These are phyloP conservation scores for Zoanthus gigantus DNA, from an alignment of 92 coral and sea anemone genomes.

Conservation along the genomic window DNA sequence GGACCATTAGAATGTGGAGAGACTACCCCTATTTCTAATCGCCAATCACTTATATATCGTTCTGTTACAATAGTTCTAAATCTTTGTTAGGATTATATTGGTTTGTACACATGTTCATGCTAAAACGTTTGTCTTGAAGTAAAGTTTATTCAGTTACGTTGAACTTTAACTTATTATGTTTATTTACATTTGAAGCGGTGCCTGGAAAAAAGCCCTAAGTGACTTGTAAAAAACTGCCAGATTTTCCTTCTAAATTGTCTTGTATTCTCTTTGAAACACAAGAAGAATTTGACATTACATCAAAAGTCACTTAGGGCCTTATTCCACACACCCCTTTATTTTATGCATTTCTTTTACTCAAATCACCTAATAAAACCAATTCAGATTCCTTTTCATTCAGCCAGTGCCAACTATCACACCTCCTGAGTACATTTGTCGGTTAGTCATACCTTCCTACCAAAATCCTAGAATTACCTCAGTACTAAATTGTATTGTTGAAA, in stretches of 20 bases:
- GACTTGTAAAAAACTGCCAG: conserved; percentile 26
- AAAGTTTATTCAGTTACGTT: conserved; percentile 57
- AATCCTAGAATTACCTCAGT: conserved; percentile 39
- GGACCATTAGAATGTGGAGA: conserved; percentile 19
- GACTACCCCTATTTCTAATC: conserved; percentile 29
- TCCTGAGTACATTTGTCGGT: conserved; percentile 42
- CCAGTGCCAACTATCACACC: conserved; percentile 53
- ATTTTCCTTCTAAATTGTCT: conserved; percentile 27
- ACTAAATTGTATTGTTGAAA: conserved; percentile 46
- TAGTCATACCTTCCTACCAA: conserved; percentile 50
- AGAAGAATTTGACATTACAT: conserved; percentile 24
- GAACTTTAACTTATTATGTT: conserved; percentile 51
- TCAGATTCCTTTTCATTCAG: conserved; percentile 54
- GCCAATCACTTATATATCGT: conserved; percentile 37
- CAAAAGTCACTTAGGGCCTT: conserved; percentile 35
- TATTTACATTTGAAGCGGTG: conserved; percentile 26
- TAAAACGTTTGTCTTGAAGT: conserved; percentile 47
- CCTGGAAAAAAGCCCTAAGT: conserved; percentile 35
- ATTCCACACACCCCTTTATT: conserved; percentile 20
- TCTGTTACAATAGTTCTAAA: conserved; percentile 33
- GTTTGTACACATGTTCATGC: conserved; percentile 32
- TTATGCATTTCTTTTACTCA: conserved; percentile 45
- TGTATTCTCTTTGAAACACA: conserved; percentile 31
- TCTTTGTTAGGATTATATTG: conserved; percentile 42
- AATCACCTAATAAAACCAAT: conserved; percentile 53